phyloP scores from a whole-genome alignment of 1,140 invertebrate genomes.

The Anoplolepis gracilipes region DNA sequence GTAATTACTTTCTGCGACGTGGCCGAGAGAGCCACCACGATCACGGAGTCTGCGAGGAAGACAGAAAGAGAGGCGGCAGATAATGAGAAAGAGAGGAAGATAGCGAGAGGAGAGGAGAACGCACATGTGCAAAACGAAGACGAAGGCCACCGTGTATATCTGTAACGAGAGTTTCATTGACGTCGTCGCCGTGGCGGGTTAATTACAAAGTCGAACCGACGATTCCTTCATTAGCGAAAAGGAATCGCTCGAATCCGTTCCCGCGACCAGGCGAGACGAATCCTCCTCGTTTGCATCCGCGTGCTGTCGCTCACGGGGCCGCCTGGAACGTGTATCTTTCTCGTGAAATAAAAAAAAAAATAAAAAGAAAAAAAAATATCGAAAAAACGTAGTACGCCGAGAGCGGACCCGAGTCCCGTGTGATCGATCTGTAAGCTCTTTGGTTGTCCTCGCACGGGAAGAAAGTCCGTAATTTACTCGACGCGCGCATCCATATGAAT shows the following conservation, averaged over 20 bases:
- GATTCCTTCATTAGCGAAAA: slow-evolving; percentile 78
- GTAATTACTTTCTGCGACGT: slow-evolving; percentile 81
- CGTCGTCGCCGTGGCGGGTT: slow-evolving; percentile 67
- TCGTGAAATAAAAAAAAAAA: slow-evolving; percentile 18
- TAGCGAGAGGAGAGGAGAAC: not conserved
- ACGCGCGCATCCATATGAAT: slow-evolving; percentile 11
- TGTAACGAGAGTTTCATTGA: slow-evolving; percentile 78
- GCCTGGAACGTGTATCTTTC: slow-evolving; percentile 35
- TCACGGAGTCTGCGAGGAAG: slow-evolving; percentile 7
- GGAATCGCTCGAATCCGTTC: slow-evolving; percentile 71
- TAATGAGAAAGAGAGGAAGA: slow-evolving; percentile 17
- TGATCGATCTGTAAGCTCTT: slow-evolving; percentile 51
- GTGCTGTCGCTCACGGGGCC: slow-evolving; percentile 13
- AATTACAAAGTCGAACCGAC: slow-evolving; percentile 77
- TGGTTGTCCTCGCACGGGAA: slow-evolving; percentile 53
- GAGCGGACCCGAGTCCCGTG: slow-evolving; percentile 9
- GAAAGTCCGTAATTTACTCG: slow-evolving; percentile 57
- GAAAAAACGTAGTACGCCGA: not conserved
- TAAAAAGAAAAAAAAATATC: not conserved
- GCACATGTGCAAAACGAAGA: not conserved
- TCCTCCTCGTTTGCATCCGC: slow-evolving; percentile 72
- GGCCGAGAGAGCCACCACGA: slow-evolving; percentile 56
- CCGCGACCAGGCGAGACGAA: slow-evolving; percentile 60
- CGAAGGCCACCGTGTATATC: slow-evolving; percentile 53
- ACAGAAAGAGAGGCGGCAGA: not conserved